Conservation (phyloP, 2,113 vertebrate genomes). For the Rhadina sibilatrix region DNA sequence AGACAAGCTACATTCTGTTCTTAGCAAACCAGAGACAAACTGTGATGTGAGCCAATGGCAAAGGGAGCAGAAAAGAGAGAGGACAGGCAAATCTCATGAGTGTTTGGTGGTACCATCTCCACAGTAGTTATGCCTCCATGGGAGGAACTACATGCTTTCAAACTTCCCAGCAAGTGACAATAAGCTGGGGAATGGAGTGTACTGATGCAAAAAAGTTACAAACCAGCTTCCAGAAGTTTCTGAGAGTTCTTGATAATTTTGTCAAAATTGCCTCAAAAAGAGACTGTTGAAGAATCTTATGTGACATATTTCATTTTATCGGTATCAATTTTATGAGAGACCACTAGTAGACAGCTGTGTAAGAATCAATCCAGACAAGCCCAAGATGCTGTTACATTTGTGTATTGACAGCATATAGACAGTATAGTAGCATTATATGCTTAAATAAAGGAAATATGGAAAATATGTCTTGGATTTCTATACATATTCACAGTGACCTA, state of each 20-base stretch:
- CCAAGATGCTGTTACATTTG: not conserved
- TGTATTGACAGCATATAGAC: not conserved
- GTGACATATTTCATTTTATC: not conserved
- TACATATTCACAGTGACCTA: not conserved
- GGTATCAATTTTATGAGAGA: not conserved
- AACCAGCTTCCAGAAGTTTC: not conserved
- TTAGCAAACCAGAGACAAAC: not conserved
- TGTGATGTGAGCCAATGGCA: not conserved
- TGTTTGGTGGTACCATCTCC: not conserved
- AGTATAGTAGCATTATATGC: no score
- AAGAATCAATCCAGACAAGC: not conserved
- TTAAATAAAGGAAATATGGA: not conserved
- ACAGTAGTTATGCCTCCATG: no score
- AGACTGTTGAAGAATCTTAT: not conserved
- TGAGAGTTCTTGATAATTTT: not conserved
- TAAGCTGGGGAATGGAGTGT: not conserved
- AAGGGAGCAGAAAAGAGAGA: not conserved
- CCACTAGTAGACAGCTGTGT: not conserved
- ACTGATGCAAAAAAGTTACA: not conserved
- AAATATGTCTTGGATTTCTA: not conserved
- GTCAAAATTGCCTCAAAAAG: not conserved
- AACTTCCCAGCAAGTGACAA: not conserved
- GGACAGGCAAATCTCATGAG: not conserved
- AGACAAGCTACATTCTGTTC: not conserved
- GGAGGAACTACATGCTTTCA: rapidly evolving